These are phyloP conservation scores for Azemiops feae DNA, from an alignment of 2,113 vertebrate species.

Conservation along the genomic window DNA sequence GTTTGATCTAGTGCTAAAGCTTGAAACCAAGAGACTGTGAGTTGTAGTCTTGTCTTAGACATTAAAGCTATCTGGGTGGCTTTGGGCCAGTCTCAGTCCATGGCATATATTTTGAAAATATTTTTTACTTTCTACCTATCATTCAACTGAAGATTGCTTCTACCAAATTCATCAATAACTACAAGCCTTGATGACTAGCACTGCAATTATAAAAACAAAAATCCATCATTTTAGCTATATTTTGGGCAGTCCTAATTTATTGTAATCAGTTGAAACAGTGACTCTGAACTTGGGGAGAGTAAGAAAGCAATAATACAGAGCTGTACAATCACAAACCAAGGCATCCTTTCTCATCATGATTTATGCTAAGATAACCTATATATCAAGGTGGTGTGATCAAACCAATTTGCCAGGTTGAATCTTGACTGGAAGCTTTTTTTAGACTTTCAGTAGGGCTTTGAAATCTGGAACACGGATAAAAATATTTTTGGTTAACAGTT, in stretches of 20 bases:
- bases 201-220: neutral
- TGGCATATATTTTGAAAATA: no score
- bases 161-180: neutral
- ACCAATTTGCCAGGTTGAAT: neutral
- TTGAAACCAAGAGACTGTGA: no score
- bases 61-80: no score
- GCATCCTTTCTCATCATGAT: accelerated
- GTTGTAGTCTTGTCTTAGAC: no score
- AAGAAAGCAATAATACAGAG: neutral
- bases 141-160: neutral
- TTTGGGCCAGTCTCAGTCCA: no score
- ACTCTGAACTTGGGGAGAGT: neutral
- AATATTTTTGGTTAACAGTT: neutral
- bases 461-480: conserved; percentile 42
- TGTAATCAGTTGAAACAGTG: neutral
- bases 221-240: accelerated
- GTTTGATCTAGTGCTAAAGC: no score
- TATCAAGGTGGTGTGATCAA: neutral
- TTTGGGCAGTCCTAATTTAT: accelerated
- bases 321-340: accelerated
- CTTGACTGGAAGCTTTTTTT: neutral
- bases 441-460: neutral
- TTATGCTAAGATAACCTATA: accelerated
- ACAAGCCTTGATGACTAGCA: neutral
- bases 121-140: neutral